Evolutionary conservation across 2,113 vertebrate species (phyloP).

Genomic region (Macaca nemestrina): DNA sequence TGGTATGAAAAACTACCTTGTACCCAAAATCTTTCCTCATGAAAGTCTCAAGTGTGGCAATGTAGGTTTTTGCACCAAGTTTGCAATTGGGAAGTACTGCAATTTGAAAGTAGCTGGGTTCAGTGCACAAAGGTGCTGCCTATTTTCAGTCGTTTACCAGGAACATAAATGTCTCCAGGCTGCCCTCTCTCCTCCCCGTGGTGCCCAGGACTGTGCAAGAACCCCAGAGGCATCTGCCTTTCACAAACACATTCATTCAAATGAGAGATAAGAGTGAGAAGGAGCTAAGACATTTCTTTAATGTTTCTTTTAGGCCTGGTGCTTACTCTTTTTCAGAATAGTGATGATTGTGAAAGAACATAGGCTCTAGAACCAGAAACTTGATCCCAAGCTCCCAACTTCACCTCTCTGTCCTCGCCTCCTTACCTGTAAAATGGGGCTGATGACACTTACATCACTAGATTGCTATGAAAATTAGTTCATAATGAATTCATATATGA

Average conservation of each 20-base stretch:
- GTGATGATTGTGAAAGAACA: not conserved
- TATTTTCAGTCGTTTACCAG: conserved; percentile 38
- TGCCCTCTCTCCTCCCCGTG: not conserved
- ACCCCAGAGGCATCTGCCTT: not conserved
- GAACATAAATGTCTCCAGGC: not conserved
- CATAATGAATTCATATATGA: not conserved
- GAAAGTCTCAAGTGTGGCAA: conserved; percentile 9
- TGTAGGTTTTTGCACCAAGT: not conserved
- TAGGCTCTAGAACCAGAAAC: not conserved
- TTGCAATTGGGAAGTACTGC: not conserved
- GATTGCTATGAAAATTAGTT: not conserved
- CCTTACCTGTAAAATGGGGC: not conserved
- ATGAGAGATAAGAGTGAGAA: not conserved
- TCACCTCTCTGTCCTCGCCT: not conserved
- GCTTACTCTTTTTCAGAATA: not conserved
- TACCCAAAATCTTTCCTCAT: conserved; percentile 15
- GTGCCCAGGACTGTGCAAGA: not conserved
- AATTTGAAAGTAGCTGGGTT: conserved; percentile 4
- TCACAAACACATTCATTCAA: not conserved
- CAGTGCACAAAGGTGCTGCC: not conserved
- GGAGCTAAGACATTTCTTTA: not conserved
- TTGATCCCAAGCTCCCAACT: not conserved
- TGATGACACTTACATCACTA: not conserved
- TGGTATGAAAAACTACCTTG: conserved; percentile 1
- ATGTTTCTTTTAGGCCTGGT: not conserved